A percentile compares a stretch with the other conserved stretches of the same genome.
These are phyloP conservation scores for Xiphorhynchus erythropygius DNA, from an alignment of 2,797 vertebrate genomes.

Conservation along the genomic window DNA sequence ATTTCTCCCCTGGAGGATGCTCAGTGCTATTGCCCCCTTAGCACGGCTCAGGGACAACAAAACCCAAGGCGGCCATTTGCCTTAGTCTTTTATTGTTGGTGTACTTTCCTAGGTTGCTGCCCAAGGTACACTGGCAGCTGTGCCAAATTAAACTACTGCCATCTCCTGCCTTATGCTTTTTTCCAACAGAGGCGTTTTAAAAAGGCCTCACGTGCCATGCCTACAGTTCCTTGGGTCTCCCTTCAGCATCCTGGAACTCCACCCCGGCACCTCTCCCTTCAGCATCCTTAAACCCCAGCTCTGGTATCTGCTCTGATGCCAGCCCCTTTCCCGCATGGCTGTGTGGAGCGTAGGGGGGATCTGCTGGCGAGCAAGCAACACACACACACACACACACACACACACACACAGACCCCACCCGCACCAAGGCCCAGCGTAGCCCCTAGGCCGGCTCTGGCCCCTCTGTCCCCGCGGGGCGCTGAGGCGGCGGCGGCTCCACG, in stretches of 20 bases:
- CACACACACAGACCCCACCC: no score
- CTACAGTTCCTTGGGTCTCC: neutral
- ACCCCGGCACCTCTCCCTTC: neutral
- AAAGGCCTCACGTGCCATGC: accelerated
- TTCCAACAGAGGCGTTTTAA: neutral
- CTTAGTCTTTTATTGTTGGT: constrained; percentile 15
- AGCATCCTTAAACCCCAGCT: neutral
- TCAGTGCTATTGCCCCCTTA: constrained; percentile 28
- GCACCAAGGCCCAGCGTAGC: neutral
- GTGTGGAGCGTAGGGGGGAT: accelerated
- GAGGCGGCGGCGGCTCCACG: accelerated
- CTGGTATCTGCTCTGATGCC: neutral
- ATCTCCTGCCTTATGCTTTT: neutral
- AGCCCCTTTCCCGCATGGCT: neutral
- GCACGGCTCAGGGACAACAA: neutral
- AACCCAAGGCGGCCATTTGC: neutral
- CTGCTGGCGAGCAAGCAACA: accelerated
- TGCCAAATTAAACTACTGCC: neutral
- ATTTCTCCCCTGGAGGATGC: constrained; percentile 56
- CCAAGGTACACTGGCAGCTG: neutral
- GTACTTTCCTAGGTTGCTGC: neutral
- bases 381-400: no score
- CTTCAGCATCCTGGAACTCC: neutral
- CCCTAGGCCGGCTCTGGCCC: accelerated
- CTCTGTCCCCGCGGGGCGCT: neutral